Base-by-base conservation (phyloP, 2,113 vertebrate genomes). In the Pithys albifrons region DNA sequence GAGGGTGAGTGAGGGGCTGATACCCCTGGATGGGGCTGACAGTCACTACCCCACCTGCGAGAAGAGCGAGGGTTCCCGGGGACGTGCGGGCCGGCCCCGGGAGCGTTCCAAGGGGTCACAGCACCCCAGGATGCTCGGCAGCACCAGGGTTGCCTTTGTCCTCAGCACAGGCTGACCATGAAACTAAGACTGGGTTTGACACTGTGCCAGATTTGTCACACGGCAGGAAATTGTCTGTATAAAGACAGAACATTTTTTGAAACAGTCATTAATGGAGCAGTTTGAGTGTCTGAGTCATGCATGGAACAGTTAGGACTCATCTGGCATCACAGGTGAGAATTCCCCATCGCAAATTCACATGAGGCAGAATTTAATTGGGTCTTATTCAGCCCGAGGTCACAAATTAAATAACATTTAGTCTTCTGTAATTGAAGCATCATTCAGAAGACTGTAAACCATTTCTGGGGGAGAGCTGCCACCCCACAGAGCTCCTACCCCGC, bases 351-450 rank as follows among this genome's bases (percentile, higher is more conserved):
- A 57, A 91, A 93, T 79, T 83, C 94, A 91, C 66, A 49, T 29
- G 55, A 74, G 85, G 55, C 76, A 77, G 65, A 92, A 87, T 89
- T 89, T 85, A 86, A 86, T 65, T 69, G 66, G 62, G 67, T 25
- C 62, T 91, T 88, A 64, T 77, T 91, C 85, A 58, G 66, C 52
- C 31, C 4, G 0, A 49, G 28, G 85, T 87, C 55, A 10, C 76
- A 69, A 91, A 85, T 94, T 94, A 91, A 91, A 73, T 76, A 88
- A 78, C 67, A 12, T 73, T 94, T 92, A 73, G 37, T 35, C 54
- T 70, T 43, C 62, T 37, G 66, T 93, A 75, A 70, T 48, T 89
- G 57, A 48, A 75, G 45, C 19, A 49, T 46, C 65, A 49, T 78
- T n/a, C 16, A 54, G 69, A 22, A 52, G 27, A 39, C 7, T 57